Evolutionary conservation across 2,888 invertebrate genomes (phyloP).

Genomic region (Patella caerulea): DNA sequence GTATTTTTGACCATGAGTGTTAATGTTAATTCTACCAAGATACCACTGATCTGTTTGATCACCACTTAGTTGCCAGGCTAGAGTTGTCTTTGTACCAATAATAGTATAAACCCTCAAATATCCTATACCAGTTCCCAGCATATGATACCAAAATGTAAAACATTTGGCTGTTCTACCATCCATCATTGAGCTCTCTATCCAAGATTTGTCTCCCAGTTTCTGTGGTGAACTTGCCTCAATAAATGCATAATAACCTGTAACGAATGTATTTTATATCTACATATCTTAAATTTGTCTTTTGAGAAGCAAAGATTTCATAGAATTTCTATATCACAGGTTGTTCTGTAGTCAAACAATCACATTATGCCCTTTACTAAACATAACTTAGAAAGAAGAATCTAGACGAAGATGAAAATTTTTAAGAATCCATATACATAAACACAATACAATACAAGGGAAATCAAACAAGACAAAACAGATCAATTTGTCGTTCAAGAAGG

Average conservation of each 20-base stretch:
- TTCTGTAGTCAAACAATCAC: too few relatives aligned
- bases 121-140: slow-evolving; percentile 62
- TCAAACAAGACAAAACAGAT: too few relatives aligned
- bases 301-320: too few relatives aligned
- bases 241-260: slow-evolving; percentile 42
- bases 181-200: slow-evolving; percentile 48
- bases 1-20: slow-evolving; percentile 24
- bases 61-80: slow-evolving; percentile 58
- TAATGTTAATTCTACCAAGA: slow-evolving; percentile 48
- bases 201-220: slow-evolving; percentile 44
- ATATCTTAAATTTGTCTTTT: too few relatives aligned
- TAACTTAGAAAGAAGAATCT: too few relatives aligned
- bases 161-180: slow-evolving; percentile 41
- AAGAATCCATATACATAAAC: too few relatives aligned
- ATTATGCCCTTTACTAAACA: too few relatives aligned
- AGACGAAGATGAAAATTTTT: too few relatives aligned
- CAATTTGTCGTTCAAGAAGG: too few relatives aligned
- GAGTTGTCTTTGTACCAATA: slow-evolving; percentile 37
- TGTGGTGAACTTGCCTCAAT: slow-evolving; percentile 54
- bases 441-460: too few relatives aligned
- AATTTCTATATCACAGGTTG: too few relatives aligned
- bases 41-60: slow-evolving; percentile 52
- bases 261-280: not conserved
- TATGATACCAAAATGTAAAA: slow-evolving; percentile 63
- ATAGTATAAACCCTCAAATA: slow-evolving; percentile 52